Base-by-base conservation (phyloP, 23 tunicate species). In the Botrylloides violaceus region DNA sequence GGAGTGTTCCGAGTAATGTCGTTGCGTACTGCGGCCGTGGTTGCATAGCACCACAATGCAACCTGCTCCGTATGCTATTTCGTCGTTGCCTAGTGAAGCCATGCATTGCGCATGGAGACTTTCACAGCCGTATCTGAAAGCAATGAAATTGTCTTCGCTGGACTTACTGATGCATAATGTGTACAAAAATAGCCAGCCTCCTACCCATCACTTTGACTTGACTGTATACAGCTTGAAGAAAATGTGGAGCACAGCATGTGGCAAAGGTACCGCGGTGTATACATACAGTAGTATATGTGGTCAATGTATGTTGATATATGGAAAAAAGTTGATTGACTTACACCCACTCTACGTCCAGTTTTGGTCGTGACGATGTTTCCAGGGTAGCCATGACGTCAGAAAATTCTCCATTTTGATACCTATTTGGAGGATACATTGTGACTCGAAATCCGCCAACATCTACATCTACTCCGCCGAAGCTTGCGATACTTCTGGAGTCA, bases 1-100 rank as follows among this genome's bases (percentile, higher is more conserved):
- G 29, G 76, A 80, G 64, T 85, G 94, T 61, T 75, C 86, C 56
- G 75, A 32, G 36, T 87, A 87, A 57, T 66, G 80, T 36, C 95
- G 71, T 35, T 87, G 95, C 4, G 86, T 24, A 15, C 59, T 68
- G 29, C 82, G 47, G 6, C 34, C 79, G 65, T 63, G 82, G 70
- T 87, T 70, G 77, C 80, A 87, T 3, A 80, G 59, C 19, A 87
- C 65, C 29, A 76, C 86, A 24, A 87, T 53, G 49, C 79, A 74
- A 29, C 95, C 95, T 3, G 71, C 50, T 25, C 50, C 84, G 37
- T 87, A 87, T 12, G 80, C 70, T 12, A 87, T 60, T 50, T 87
- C 95, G 20, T 76, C 82, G 50, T 53, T 18, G 22, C 26, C 59
- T 18, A 71, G 33, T 1, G 65, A 29, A 31, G 65, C 50, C 75